Evolutionary conservation across 2,113 vertebrate genomes (phyloP).

Genomic region (Mastomys natalensis): DNA sequence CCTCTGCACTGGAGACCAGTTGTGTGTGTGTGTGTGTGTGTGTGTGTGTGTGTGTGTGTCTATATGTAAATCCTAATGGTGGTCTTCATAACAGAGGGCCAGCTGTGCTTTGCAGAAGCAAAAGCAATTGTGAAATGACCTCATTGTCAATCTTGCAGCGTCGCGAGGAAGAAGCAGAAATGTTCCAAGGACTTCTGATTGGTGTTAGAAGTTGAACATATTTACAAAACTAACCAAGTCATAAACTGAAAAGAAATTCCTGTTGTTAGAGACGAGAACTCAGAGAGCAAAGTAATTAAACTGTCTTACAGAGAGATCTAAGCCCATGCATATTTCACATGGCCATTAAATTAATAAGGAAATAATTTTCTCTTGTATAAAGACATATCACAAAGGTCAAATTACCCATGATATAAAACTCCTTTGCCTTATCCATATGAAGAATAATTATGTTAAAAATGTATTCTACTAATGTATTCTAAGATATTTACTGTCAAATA

Average conservation of each 20-base stretch:
- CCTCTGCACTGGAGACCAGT: background rate
- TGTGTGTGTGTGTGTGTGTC: background rate
- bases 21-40: background rate
- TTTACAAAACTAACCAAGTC: slow-evolving; percentile 20
- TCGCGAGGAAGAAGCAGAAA: slow-evolving; percentile 29
- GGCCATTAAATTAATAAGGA: slow-evolving; percentile 34
- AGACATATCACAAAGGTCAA: background rate
- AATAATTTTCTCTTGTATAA: slow-evolving; percentile 32
- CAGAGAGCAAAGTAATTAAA: slow-evolving; percentile 6
- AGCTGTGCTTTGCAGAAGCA: slow-evolving; percentile 70
- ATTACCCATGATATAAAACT: background rate
- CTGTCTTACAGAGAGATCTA: background rate
- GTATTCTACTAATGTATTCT: slow-evolving; percentile 13
- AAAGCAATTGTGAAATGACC: slow-evolving; percentile 68
- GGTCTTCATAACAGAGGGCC: slow-evolving; percentile 36
- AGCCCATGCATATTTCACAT: background rate
- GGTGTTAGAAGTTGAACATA: background rate
- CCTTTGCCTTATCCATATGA: background rate
- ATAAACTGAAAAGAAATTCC: slow-evolving; percentile 10
- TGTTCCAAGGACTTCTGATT: slow-evolving; percentile 52
- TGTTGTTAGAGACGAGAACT: background rate
- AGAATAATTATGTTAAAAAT: background rate
- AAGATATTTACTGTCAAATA: background rate
- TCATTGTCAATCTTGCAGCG: slow-evolving; percentile 59
- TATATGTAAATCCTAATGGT: background rate